Evolutionary conservation across 2,113 vertebrate genomes (phyloP).

Genomic region (Cariama cristata): DNA sequence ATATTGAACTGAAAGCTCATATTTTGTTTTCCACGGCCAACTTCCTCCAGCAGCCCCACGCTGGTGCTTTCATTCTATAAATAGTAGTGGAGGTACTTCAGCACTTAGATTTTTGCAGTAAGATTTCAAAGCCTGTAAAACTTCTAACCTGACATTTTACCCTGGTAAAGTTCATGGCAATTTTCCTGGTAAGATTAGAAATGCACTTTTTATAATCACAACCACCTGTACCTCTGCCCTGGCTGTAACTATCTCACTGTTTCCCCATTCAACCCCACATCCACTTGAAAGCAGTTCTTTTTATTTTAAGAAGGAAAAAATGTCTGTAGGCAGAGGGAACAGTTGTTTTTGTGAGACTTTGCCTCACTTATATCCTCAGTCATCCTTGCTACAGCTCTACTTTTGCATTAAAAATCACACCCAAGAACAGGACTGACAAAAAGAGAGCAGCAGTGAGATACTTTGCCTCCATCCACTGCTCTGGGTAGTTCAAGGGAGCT

Average conservation of each 20-base stretch:
- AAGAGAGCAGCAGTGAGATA: not conserved
- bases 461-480: not conserved
- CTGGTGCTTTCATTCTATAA: not conserved
- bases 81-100: not conserved
- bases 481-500: not conserved
- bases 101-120: not conserved
- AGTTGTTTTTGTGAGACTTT: not conserved
- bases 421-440: not conserved
- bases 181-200: not conserved
- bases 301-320: not conserved
- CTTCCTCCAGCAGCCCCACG: accelerated
- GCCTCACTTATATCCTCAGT: not conserved
- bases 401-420: not conserved
- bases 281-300: not conserved
- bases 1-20: not conserved
- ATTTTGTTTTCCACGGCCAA: not conserved
- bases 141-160: not conserved
- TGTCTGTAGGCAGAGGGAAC: not conserved
- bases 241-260: not conserved
- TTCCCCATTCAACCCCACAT: not conserved
- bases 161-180: not conserved
- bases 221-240: not conserved
- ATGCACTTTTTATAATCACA: not conserved
- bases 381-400: not conserved
- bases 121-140: not conserved